These are phyloP conservation scores for Novumbra hubbsi DNA, from an alignment of 2,797 vertebrate genomes.

Conservation along the genomic window DNA sequence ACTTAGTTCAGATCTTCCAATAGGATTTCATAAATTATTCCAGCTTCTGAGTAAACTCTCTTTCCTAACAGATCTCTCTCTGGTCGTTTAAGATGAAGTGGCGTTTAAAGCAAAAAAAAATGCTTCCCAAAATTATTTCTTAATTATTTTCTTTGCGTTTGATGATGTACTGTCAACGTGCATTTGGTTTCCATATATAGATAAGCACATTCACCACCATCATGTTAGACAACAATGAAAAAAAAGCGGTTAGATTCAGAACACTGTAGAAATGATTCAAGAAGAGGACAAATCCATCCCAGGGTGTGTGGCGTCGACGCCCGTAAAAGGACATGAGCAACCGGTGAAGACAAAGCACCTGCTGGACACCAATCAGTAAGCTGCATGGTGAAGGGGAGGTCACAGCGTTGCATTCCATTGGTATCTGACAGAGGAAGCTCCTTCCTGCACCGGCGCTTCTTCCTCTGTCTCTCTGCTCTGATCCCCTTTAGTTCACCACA, in stretches of 20 bases:
- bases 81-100: constrained; percentile 43
- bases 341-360: constrained; percentile 58
- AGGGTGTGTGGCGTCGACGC: not conserved
- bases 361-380: constrained; percentile 49
- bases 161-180: not conserved
- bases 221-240: not conserved
- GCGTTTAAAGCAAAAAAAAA: constrained; percentile 61
- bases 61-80: constrained; percentile 56
- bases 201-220: not conserved
- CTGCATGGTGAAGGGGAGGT: constrained; percentile 48
- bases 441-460: constrained; percentile 23
- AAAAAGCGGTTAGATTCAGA: not conserved
- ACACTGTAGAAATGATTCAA: not conserved
- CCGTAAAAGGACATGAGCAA: constrained; percentile 28
- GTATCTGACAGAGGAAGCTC: constrained; percentile 48
- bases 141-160: constrained; percentile 42
- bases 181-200: not conserved
- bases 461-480: constrained; percentile 26
- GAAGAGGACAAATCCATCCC: not conserved
- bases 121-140: constrained; percentile 64
- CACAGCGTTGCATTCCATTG: constrained; percentile 52
- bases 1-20: constrained; percentile 69
- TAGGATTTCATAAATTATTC: constrained; percentile 68
- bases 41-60: constrained; percentile 63
- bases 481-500: constrained; percentile 43